These are phyloP conservation scores for Cataglyphis cursor DNA, from an alignment of 2,888 invertebrate genomes.

Conservation along the genomic window DNA sequence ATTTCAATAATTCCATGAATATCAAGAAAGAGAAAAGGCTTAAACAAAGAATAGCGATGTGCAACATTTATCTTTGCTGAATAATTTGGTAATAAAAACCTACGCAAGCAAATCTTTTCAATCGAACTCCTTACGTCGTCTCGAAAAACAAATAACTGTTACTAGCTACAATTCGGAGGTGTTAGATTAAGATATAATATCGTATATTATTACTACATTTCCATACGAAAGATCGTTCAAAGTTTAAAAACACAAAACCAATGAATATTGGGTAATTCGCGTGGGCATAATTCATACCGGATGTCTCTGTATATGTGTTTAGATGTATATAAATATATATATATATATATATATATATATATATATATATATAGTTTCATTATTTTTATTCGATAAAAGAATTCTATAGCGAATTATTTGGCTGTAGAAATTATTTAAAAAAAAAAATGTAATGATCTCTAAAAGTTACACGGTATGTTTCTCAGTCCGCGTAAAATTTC, in stretches of 20 bases:
- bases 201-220: conserved; percentile 26
- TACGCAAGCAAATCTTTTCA: conserved; percentile 59
- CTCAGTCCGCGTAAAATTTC: neutral
- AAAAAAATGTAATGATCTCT: neutral
- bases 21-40: neutral
- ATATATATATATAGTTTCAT: neutral
- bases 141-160: conserved; percentile 31
- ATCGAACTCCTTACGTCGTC: conserved; percentile 37
- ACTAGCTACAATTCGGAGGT: conserved; percentile 54
- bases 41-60: neutral
- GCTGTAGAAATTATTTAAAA: neutral
- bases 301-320: neutral
- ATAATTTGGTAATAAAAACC: conserved; percentile 70
- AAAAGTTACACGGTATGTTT: neutral
- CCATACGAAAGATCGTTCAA: conserved; percentile 18
- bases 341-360: neutral
- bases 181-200: conserved; percentile 54
- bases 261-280: neutral
- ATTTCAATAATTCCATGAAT: neutral
- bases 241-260: neutral
- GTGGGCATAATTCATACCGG: neutral
- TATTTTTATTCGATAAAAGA: neutral
- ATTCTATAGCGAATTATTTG: neutral
- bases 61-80: conserved; percentile 47
- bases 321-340: neutral